Base-by-base conservation (phyloP, 2,888 invertebrate genomes). In the Agrochola circellaris region DNA sequence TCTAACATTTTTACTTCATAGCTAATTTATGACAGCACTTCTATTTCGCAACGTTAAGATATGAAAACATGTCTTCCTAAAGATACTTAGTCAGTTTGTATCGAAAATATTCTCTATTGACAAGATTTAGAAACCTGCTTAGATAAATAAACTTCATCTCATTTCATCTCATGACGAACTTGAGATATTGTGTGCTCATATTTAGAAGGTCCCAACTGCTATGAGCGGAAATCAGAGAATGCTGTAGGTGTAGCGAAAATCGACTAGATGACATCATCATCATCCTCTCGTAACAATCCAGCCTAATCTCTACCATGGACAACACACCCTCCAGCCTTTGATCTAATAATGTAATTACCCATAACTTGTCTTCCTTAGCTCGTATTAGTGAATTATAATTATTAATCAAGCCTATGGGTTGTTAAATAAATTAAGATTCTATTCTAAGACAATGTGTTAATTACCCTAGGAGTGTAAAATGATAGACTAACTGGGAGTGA, bases 401-500 rank as follows among this genome's bases (percentile, higher is more conserved):
- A 73, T 73, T 84, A 66, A 85, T 71, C 23, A 73, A 72, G 45
- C 51, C 9, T 20, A 73, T 51, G 34, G 20, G 34, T 70, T 69
- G 60, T 56, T 73, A 70, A 75, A 76, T 69, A 76, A 82, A 73
- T 83, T 73, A 73, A 20, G 58, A 5, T n/a, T 34, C 54, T 51
- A 51, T 75, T 73, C 48, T 62, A 64, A 73, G 72, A 66, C 51
- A 30, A 5, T 54, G 45, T 69, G 72, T 82, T 80, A 85, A 88
- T 86, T 88, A 78, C 77, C 73, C 51, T 45, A 15, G 23, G 20
- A 72, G 54, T 70, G 72, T 74, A 75, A 71, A 81, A 86, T 79
- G 74, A 82, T 86, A 45, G 62, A 75, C 67, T 73, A 86, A 85
- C 75, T 79, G 38, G 66, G 20, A 54, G 51, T 64, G 77, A 82